Evolutionary conservation across 2,888 invertebrate genomes (phyloP), one percentile per base, ranked within the genome.

Genomic region (Alloscopus bannaensis): DNA sequence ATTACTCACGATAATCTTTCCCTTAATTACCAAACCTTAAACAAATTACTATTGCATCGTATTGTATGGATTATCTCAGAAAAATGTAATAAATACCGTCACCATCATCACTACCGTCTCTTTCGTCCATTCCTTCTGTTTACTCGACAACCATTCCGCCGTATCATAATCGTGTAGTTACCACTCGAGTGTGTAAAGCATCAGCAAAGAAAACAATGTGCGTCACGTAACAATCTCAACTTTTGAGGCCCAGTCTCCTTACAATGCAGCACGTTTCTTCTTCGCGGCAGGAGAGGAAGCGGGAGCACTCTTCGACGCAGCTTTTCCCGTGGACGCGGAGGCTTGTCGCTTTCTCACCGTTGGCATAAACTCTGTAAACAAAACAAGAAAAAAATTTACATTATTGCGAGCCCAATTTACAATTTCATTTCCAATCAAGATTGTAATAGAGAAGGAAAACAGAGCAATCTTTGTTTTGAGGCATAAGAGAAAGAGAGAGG

Each of bases 281-380:
- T 42, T 66, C 26, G 60, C 40, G 8, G 71, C 71, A 62, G 72
- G 69, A 62, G 76, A 60, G 13, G 76, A 80, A n/a, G 31, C 59
- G 40, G 75, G 75, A 70, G 76, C 81, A 66, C 76, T 76, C 45
- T 81, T 66, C 16, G 71, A 60, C 11, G 66, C 76, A 42, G 81
- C 81, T 59, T 75, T 80, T 18, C 59, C 42, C 52, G 78, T 70
- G 13, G 68, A 42, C 3, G 78, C 75, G 28, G 70, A 59, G 6
- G 78, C 81, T 36, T 69, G 64, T n/a, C 81, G 78, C 65, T 78
- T 78, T 62, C 72, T 73, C 55, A 36, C n/a, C 16, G 16, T 31
- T 16, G 70, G 68, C 66, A 81, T 24, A 24, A 29, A 75, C 16
- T 52, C 81, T 81, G 76, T 29, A 26, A 45, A 60, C 16, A 60